Evolutionary conservation across 2,797 vertebrate genomes (phyloP).

Genomic region (Valencia hispanica): DNA sequence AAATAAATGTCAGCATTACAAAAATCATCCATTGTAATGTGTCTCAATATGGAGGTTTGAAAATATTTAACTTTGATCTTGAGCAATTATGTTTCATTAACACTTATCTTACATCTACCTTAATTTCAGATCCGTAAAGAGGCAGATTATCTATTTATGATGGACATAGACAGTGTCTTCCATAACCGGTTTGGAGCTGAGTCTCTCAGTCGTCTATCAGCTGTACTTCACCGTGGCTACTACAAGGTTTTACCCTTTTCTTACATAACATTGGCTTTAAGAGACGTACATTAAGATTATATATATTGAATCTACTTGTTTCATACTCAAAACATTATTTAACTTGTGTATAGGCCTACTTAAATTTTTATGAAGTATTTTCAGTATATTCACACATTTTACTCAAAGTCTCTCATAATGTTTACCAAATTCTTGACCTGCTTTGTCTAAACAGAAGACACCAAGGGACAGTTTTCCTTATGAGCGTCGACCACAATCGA

Average conservation of each 20-base stretch:
- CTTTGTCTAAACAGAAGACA: conserved; percentile 17
- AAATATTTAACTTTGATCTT: not conserved
- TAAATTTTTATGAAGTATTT: not conserved
- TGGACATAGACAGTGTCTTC: conserved; percentile 71
- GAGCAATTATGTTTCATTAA: not conserved
- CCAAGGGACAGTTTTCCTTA: conserved; percentile 70
- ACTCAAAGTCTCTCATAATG: not conserved
- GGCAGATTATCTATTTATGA: conserved; percentile 69
- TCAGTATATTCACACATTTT: not conserved
- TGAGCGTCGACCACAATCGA: conserved; percentile 72
- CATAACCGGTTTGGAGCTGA: conserved; percentile 76
- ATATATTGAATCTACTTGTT: not conserved
- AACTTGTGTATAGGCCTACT: not conserved
- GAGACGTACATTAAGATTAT: not conserved
- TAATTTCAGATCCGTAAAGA: conserved; percentile 51
- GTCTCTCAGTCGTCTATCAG: conserved; percentile 74
- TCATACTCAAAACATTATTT: too few relatives aligned
- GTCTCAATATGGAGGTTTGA: too few relatives aligned
- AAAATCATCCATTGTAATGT: not conserved
- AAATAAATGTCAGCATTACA: not conserved
- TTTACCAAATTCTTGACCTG: not conserved
- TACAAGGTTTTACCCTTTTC: conserved; percentile 57
- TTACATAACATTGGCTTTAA: not conserved
- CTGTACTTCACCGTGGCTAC: conserved; percentile 80
- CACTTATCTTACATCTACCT: not conserved